Conservation (phyloP, 1,140 invertebrate species). For the Cecropterus lyciades region DNA sequence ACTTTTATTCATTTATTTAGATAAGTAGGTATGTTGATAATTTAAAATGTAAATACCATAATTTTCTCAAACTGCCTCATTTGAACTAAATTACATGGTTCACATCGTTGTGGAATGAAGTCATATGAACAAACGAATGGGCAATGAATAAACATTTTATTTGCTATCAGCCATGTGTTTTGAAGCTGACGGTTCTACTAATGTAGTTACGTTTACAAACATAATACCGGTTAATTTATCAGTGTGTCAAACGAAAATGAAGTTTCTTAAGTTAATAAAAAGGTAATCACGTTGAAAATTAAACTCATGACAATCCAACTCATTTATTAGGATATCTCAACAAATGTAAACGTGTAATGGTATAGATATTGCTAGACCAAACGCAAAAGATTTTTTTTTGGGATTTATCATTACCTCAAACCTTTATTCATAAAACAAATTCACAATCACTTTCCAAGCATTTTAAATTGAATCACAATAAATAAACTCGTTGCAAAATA, state of each 20-base stretch:
- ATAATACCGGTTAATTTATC: neutral
- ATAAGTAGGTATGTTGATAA: slow-evolving; percentile 28
- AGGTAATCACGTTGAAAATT: too few species aligned
- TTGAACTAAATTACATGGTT: slow-evolving; percentile 33
- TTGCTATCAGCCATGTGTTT: slow-evolving; percentile 29
- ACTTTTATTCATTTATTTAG: slow-evolving; percentile 33
- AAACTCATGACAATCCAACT: too few species aligned
- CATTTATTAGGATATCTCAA: too few species aligned
- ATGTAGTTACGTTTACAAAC: slow-evolving; percentile 2
- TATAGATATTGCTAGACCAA: too few species aligned
- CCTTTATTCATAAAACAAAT: too few species aligned
- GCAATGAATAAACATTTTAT: slow-evolving; percentile 52
- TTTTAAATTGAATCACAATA: slow-evolving; percentile 2
- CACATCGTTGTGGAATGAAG: slow-evolving; percentile 44
- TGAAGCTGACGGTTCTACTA: slow-evolving; percentile 3
- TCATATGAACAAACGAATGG: slow-evolving; percentile 42
- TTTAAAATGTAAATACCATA: slow-evolving; percentile 42
- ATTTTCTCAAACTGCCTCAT: slow-evolving; percentile 34
- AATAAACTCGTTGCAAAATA: slow-evolving; percentile 18
- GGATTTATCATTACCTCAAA: too few species aligned
- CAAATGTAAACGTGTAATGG: too few species aligned
- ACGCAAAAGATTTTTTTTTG: too few species aligned
- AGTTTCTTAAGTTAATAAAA: too few species aligned
- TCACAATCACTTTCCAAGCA: too few species aligned
- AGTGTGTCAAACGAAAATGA: neutral